A percentile compares a stretch with the other conserved stretches of the same genome.
phyloP scores from a whole-genome alignment of 2,888 invertebrate genomes.

The Euzetes globulus region DNA sequence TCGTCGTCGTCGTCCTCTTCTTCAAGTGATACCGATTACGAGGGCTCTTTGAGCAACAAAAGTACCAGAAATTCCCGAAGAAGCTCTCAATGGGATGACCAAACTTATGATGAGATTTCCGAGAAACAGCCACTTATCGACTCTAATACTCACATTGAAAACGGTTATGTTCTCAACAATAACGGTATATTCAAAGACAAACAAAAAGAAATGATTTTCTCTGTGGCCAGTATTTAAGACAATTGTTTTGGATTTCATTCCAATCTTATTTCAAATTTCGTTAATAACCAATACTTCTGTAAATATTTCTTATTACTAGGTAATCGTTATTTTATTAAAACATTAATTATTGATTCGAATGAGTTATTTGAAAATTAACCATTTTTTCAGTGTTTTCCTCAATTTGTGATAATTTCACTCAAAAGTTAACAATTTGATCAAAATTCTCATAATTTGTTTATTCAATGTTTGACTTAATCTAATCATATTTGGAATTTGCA shows the following conservation, averaged over 20 bases:
- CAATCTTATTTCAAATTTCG: too few species aligned
- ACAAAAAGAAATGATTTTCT: not conserved
- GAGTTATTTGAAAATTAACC: not conserved
- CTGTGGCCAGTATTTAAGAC: constrained; percentile 14
- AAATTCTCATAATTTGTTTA: too few species aligned
- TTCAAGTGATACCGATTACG: constrained; percentile 12
- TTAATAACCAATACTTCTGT: too few species aligned
- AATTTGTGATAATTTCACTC: too few species aligned
- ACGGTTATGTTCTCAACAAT: constrained; percentile 10
- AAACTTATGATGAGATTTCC: not conserved
- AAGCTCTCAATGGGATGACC: constrained; percentile 7
- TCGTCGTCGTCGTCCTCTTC: constrained; percentile 16
- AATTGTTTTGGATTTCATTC: not conserved
- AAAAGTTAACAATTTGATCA: too few species aligned
- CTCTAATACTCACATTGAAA: too few species aligned
- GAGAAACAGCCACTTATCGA: not conserved
- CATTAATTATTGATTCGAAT: not conserved
- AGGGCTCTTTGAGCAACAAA: not conserved
- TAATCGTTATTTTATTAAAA: not conserved
- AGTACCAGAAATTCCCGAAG: not conserved
- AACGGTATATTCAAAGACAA: not conserved
- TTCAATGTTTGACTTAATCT: too few species aligned
- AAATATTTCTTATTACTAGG: not conserved
- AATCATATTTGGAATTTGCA: too few species aligned
- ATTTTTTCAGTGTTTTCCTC: not conserved